Base-by-base conservation (phyloP, 1,140 invertebrate genomes). In the Hyles euphorbiae region DNA sequence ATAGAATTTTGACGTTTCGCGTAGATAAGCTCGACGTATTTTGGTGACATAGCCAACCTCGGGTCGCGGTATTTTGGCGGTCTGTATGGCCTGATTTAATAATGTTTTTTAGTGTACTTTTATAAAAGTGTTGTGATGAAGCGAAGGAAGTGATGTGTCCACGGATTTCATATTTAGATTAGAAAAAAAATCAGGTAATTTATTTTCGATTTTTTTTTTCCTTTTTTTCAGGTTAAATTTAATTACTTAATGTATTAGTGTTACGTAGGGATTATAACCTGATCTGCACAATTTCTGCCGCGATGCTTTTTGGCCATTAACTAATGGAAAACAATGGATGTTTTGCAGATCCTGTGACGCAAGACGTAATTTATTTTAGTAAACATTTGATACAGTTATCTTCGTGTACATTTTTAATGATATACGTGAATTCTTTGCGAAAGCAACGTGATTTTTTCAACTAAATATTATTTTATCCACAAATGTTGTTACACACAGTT, bases 1-100 rank as follows among this genome's bases (percentile, higher is more conserved):
- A 80, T 78, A 80, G 77, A 78, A 68, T 60, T 46, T 54, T 58
- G 44, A 22, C 47, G 44, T 36, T 52, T 3, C 40, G 56, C 48
- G 49, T 33, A 40, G 36, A 40, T 40, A 51, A 51, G 32, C 34
- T 51, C 48, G 49, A 5, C 43, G 53, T 61, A 43, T 60, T 57
- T 48, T 8, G 51, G 55, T 60, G 51, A 36, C 45, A 36, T 12
- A 51, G 44, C 49, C 32, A 22, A 51, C 49, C 49, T 51, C 32
- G 49, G 49, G 5, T 51, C 7, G 3, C 7, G 3, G 10, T 44
- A 56, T 52, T 50, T 34, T 45, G 50, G 56, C 50, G 53, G 53
- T 46, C 45, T 11, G 52, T 54, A 47, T 55, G 40, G 34, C 22
- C 22, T 56, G 36, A 40, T 40, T 9, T 51, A 47, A 11, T 34